Conservation (phyloP, 1,140 invertebrate species). For the Musca vetustissima region DNA sequence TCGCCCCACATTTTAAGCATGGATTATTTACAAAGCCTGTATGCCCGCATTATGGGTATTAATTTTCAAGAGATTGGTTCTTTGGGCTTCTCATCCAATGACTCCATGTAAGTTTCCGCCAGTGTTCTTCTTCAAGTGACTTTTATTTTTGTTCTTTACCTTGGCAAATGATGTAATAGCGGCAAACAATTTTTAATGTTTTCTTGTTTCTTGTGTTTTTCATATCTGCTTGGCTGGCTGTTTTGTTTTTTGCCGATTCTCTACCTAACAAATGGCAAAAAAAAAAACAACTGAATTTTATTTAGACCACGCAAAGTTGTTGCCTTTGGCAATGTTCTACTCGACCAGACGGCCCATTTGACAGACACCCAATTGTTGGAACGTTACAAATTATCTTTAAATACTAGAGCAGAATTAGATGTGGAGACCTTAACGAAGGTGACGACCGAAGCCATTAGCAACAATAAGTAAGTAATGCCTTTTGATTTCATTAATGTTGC, state of each 20-base stretch:
- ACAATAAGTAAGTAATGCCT: conserved; percentile 33
- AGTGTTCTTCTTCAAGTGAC: neutral
- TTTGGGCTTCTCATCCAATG: conserved; percentile 24
- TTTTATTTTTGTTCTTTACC: neutral
- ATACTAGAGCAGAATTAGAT: conserved; percentile 48
- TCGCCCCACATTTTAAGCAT: conserved; percentile 34
- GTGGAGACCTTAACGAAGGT: conserved; percentile 39
- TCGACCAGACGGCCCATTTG: conserved; percentile 42
- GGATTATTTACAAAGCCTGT: conserved; percentile 47
- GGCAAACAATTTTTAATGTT: neutral
- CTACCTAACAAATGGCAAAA: too few species aligned
- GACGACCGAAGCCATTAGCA: conserved; percentile 32
- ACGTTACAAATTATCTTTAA: conserved; percentile 38
- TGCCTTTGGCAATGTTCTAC: conserved; percentile 50
- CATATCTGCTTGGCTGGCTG: too few species aligned
- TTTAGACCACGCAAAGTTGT: conserved; percentile 47
- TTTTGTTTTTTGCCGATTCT: too few species aligned
- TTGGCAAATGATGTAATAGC: conserved; percentile 9
- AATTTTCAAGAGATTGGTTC: conserved; percentile 23
- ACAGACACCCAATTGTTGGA: conserved; percentile 37
- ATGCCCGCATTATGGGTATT: conserved; percentile 43
- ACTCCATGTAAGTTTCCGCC: neutral
- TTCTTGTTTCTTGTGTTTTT: neutral
- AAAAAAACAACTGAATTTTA: too few species aligned
- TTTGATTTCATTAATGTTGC: neutral